A percentile compares a stretch with the other conserved stretches of the same genome.
Evolutionary conservation across 2,113 vertebrate species (phyloP).

Genomic region (Vireo altiloquus): DNA sequence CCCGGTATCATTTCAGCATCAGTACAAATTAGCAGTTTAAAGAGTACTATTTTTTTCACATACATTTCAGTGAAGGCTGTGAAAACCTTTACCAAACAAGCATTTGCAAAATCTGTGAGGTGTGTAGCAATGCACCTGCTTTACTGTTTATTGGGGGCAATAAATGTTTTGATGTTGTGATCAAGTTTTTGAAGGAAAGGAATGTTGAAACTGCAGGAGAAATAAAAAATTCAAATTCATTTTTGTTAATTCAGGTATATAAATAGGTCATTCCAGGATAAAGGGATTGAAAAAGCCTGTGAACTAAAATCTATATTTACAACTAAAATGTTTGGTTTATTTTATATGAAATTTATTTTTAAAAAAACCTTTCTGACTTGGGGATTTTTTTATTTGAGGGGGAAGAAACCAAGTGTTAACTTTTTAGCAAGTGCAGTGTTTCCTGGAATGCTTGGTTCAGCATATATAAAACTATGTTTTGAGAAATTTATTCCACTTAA

Average conservation of each 20-base stretch:
- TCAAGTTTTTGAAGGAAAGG: neutral
- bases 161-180: neutral
- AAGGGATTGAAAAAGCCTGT: neutral
- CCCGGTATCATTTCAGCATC: neutral
- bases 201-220: neutral
- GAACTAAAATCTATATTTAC: neutral
- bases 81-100: neutral
- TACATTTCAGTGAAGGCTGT: neutral
- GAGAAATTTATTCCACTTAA: slow-evolving; percentile 37
- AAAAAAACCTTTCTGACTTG: neutral
- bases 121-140: neutral
- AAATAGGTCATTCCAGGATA: neutral
- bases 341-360: neutral
- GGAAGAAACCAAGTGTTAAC: neutral
- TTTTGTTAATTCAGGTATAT: neutral
- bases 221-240: neutral
- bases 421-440: neutral
- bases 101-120: neutral
- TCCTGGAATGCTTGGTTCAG: neutral
- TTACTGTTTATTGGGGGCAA: neutral
- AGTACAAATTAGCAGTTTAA: neutral
- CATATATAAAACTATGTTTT: slow-evolving; percentile 12
- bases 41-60: neutral
- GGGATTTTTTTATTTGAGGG: neutral
- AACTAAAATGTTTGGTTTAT: neutral